Evolutionary conservation across 2,888 invertebrate species (phyloP).

Genomic region (Drosophila incognita): DNA sequence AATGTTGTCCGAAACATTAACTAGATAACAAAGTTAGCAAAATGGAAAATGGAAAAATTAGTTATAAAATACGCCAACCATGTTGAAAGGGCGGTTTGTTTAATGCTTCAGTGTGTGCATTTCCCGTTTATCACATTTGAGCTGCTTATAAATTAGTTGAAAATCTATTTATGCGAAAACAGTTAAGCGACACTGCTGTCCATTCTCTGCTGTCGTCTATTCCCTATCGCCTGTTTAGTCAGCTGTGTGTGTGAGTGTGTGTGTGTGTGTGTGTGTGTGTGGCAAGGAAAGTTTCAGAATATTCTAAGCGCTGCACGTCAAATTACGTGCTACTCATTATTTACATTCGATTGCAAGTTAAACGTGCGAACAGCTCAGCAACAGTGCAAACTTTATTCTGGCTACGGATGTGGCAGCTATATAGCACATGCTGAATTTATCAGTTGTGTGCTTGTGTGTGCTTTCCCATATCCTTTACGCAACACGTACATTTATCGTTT

Average conservation of each 20-base stretch:
- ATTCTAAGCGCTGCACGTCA: slow-evolving; percentile 40
- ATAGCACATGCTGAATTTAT: slow-evolving; percentile 10
- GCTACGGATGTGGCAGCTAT: slow-evolving; percentile 29
- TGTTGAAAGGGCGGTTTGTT: slow-evolving; percentile 2
- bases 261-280: slow-evolving; percentile 17
- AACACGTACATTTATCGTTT: slow-evolving; percentile 68
- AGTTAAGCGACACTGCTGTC: slow-evolving; percentile 18
- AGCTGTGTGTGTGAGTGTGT: slow-evolving; percentile 10
- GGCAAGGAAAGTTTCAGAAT: slow-evolving; percentile 12
- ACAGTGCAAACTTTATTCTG: slow-evolving; percentile 57
- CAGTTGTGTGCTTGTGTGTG: slow-evolving; percentile 16
- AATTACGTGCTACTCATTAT: slow-evolving; percentile 69
- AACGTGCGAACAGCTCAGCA: slow-evolving; percentile 72
- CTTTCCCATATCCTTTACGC: slow-evolving; percentile 34
- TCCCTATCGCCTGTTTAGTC: slow-evolving; percentile 11
- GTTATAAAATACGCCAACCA: slow-evolving; percentile 22
- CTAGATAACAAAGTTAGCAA: slow-evolving; percentile 17
- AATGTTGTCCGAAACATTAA: slow-evolving; percentile 20
- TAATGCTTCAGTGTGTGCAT: not conserved
- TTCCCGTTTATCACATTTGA: slow-evolving; percentile 7
- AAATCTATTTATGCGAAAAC: slow-evolving; percentile 64
- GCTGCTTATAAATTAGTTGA: slow-evolving; percentile 55
- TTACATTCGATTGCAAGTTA: slow-evolving; percentile 82
- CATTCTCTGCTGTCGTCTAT: not conserved
- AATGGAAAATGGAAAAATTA: slow-evolving; percentile 41